Percentiles rank a stretch among this genome's conserved stretches.
phyloP scores from a whole-genome alignment of 2,797 vertebrate genomes.

The Silurus aristotelis region DNA sequence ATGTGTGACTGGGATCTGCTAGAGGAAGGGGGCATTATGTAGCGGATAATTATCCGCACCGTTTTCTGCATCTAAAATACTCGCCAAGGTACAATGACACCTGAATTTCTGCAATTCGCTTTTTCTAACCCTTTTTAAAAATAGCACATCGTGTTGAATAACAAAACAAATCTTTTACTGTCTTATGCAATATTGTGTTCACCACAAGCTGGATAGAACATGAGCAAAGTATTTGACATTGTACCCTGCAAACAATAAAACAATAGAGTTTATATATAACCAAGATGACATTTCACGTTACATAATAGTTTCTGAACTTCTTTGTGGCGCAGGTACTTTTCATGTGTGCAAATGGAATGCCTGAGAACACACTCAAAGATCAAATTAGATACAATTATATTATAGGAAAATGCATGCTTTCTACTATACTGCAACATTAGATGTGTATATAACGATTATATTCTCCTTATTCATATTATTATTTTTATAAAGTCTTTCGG shows the following conservation, averaged over 20 bases:
- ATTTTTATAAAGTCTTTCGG: too few species aligned
- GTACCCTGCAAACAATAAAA: constrained; percentile 1
- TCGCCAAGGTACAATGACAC: neutral
- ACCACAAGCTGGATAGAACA: neutral
- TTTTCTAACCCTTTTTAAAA: neutral
- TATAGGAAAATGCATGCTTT: neutral
- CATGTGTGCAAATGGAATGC: neutral
- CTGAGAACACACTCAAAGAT: neutral
- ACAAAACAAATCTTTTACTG: neutral
- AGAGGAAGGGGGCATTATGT: constrained; percentile 23
- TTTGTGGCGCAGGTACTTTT: neutral
- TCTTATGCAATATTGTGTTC: constrained; percentile 3
- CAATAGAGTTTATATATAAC: neutral
- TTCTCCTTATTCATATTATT: too few species aligned
- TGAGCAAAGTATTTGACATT: neutral
- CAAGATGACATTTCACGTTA: neutral
- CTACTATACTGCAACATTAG: neutral
- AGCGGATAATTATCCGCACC: constrained; percentile 18
- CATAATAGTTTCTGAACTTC: neutral
- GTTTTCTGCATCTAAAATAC: constrained; percentile 21
- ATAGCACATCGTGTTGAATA: neutral
- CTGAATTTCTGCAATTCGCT: neutral
- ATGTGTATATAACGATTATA: neutral
- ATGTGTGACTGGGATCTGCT: constrained; percentile 33
- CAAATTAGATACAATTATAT: neutral